Evolutionary conservation across 2,113 vertebrate genomes (phyloP).

Genomic region (Thomomys bottae): DNA sequence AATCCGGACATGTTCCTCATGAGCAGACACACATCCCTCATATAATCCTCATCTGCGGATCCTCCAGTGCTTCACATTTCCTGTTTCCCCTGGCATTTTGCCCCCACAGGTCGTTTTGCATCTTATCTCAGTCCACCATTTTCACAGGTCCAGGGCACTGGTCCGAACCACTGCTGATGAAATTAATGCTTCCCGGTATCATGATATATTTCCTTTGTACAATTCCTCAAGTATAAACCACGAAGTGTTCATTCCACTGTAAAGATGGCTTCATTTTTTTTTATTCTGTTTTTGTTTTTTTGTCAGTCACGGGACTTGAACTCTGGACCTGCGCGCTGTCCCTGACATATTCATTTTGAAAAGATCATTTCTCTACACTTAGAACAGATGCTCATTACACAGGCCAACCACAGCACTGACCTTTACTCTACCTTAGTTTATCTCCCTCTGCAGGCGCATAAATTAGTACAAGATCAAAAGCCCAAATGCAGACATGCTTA

Average conservation of each 20-base stretch:
- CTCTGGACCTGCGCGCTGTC: too few relatives aligned
- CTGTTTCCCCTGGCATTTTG: neutral
- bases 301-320: too few relatives aligned
- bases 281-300: too few relatives aligned
- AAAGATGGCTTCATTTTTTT: neutral
- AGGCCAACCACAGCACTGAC: conserved; percentile 35
- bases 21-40: neutral
- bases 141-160: neutral
- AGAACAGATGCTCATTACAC: neutral
- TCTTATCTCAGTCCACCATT: neutral
- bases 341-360: neutral
- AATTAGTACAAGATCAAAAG: conserved; percentile 64
- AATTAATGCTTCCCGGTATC: neutral
- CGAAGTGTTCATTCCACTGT: neutral
- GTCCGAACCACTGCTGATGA: neutral
- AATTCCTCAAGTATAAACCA: neutral
- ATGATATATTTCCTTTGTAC: rapidly evolving
- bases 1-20: neutral
- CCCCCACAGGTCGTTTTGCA: rapidly evolving
- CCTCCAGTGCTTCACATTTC: neutral
- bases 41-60: neutral
- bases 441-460: conserved; percentile 46
- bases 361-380: neutral
- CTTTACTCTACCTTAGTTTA: conserved; percentile 23
- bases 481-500: conserved; percentile 3